These are phyloP conservation scores for Catostylus mosaicus DNA, from an alignment of 30 jellyfish, hydroid and myxozoan genomes.

Conservation along the genomic window DNA sequence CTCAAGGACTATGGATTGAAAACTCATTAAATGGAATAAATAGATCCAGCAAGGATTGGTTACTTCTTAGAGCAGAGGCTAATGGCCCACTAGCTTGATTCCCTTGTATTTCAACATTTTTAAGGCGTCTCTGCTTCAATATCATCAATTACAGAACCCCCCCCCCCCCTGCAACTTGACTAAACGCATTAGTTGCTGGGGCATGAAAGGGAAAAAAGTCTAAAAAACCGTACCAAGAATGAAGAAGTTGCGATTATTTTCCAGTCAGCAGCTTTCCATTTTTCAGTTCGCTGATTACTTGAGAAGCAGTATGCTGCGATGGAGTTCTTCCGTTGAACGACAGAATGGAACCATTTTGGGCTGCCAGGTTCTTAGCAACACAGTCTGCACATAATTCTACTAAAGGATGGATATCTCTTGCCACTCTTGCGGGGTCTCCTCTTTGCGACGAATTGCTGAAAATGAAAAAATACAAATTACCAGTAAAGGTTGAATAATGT, in stretches of 20 bases:
- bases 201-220: not conserved
- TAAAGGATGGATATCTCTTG: conserved; percentile 36
- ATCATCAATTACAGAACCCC: too few species aligned
- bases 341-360: conserved; percentile 39
- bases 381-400: conserved; percentile 48
- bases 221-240: conserved; percentile 58
- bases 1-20: too few species aligned
- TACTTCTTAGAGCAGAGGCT: too few species aligned
- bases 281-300: conserved; percentile 58
- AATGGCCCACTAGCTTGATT: too few species aligned
- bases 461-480: not conserved
- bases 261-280: conserved; percentile 65
- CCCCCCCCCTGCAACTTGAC: too few species aligned
- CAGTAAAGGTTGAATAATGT: too few species aligned
- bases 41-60: too few species aligned
- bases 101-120: too few species aligned
- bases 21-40: too few species aligned
- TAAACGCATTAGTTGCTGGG: too few species aligned
- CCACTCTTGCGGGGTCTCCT: not conserved
- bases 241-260: conserved; percentile 44
- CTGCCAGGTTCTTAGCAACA: conserved; percentile 48
- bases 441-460: not conserved
- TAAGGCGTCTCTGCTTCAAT: too few species aligned
- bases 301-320: conserved; percentile 64
- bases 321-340: conserved; percentile 48